Evolutionary conservation across 2,113 vertebrate species (phyloP).

Genomic region (Mustela nigripes): DNA sequence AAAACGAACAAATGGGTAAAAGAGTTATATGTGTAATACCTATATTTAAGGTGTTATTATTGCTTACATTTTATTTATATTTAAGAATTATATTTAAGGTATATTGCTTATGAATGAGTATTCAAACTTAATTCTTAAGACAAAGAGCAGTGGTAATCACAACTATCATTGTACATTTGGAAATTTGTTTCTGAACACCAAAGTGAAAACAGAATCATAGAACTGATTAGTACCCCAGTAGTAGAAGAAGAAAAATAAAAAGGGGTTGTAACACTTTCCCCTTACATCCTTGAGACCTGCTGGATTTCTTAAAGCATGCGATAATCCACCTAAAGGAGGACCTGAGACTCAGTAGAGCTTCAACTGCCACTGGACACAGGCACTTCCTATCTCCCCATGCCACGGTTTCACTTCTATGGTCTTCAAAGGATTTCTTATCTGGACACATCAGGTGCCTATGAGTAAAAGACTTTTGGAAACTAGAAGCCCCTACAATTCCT

Average conservation of each 20-base stretch:
- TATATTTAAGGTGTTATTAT: neutral
- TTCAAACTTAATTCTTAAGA: slow-evolving; percentile 2
- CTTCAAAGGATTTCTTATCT: neutral
- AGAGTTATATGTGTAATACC: neutral
- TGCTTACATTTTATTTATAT: neutral
- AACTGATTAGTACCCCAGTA: neutral
- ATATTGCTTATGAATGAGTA: neutral
- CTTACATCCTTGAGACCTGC: neutral
- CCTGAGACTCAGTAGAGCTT: neutral
- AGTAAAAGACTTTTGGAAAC: neutral
- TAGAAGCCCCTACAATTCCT: neutral
- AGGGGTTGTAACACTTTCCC: neutral
- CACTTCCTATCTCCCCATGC: neutral
- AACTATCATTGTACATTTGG: neutral
- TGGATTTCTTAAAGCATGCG: neutral
- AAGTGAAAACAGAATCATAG: neutral
- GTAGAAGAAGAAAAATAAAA: neutral
- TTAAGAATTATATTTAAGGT: neutral
- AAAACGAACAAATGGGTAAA: neutral
- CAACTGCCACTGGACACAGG: no score
- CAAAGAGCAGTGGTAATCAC: neutral
- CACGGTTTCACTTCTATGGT: neutral
- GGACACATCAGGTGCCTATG: neutral
- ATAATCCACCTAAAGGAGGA: neutral
- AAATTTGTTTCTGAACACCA: slow-evolving; percentile 36